These are phyloP conservation scores for Galleria mellonella DNA, from an alignment of 1,140 invertebrate genomes.

Conservation along the genomic window DNA sequence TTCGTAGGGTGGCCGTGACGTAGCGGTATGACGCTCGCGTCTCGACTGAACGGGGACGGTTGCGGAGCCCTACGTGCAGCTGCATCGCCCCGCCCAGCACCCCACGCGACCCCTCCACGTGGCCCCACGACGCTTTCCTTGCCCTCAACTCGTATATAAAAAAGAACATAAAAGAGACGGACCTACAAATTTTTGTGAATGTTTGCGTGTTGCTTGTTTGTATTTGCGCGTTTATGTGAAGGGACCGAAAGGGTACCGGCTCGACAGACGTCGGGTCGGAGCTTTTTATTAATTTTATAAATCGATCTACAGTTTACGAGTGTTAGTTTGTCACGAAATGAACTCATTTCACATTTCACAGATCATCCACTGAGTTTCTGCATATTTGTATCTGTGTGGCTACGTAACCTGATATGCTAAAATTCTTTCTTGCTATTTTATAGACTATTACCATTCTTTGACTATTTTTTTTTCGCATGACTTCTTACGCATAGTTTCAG, in stretches of 20 bases:
- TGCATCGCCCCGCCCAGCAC: constrained; percentile 60
- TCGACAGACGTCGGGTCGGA: constrained; percentile 39
- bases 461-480: too few relatives aligned
- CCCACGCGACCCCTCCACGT: constrained; percentile 40
- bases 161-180: constrained; percentile 44
- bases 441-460: too few relatives aligned
- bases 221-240: constrained; percentile 26
- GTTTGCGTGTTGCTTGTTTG: constrained; percentile 23
- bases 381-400: too few relatives aligned
- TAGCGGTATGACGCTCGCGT: constrained; percentile 38
- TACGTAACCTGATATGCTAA: too few relatives aligned
- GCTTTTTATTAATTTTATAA: constrained; percentile 16
- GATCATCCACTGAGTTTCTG: too few relatives aligned
- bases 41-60: constrained; percentile 46
- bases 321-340: too few relatives aligned
- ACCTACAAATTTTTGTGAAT: constrained; percentile 30
- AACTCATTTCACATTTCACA: too few relatives aligned
- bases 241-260: constrained; percentile 35
- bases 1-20: constrained; percentile 34
- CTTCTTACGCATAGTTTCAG: too few relatives aligned
- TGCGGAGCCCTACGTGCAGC: constrained; percentile 54
- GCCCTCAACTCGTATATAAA: constrained; percentile 46
- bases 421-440: too few relatives aligned
- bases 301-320: too few relatives aligned
- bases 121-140: constrained; percentile 46